Conservation (phyloP, 1,140 invertebrate species). For the Brevipalpus yothersi region DNA sequence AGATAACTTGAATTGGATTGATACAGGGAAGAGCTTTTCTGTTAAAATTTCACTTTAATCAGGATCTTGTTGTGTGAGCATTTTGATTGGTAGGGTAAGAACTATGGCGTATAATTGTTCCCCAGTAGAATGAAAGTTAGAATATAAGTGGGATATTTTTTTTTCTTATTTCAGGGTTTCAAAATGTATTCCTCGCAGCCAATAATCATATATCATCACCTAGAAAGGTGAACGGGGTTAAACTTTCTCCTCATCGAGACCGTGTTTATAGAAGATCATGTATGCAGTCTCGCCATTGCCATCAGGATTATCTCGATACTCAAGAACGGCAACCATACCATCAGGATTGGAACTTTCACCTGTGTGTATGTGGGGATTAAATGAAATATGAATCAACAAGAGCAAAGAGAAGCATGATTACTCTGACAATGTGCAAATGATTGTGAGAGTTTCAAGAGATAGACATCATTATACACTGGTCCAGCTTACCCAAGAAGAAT, state of each 20-base stretch:
- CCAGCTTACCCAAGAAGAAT: constrained; percentile 48
- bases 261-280: constrained; percentile 87
- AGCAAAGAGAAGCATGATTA: neutral
- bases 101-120: too few species aligned
- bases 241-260: constrained; percentile 77
- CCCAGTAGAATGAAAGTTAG: too few species aligned
- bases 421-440: neutral
- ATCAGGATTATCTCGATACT: constrained; percentile 73
- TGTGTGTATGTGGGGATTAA: constrained; percentile 15
- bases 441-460: constrained; percentile 2
- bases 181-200: too few species aligned
- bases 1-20: too few species aligned
- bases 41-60: too few species aligned
- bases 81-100: too few species aligned
- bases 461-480: neutral
- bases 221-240: constrained; percentile 22
- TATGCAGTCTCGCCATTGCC: constrained; percentile 45
- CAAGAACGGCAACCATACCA: constrained; percentile 70
- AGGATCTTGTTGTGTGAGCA: too few species aligned
- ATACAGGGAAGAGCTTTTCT: too few species aligned
- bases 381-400: neutral
- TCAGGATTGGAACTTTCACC: constrained; percentile 84
- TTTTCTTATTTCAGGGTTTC: too few species aligned
- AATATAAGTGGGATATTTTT: too few species aligned
- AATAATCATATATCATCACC: too few species aligned